Evolutionary conservation across 2,888 invertebrate species (phyloP).

Genomic region (Dendrolimus pini): DNA sequence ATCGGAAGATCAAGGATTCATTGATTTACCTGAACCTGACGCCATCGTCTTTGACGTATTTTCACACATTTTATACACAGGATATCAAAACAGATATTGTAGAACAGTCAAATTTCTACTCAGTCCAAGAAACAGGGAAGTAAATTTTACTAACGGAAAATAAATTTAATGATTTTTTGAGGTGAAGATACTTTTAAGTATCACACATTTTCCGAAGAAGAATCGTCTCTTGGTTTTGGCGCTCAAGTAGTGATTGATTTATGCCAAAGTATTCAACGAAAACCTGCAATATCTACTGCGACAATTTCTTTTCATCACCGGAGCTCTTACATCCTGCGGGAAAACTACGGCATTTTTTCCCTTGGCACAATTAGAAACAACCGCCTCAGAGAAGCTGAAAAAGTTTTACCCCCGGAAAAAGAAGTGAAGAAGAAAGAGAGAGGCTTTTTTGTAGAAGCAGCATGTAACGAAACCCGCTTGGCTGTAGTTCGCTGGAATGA

Average conservation of each 20-base stretch:
- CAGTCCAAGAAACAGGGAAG: constrained; percentile 6
- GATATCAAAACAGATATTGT: too few relatives aligned
- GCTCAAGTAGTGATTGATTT: constrained; percentile 11
- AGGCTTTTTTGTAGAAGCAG: constrained; percentile 14
- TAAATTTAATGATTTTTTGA: constrained; percentile 9
- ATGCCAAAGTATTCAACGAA: constrained; percentile 8
- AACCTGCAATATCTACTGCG: constrained; percentile 9
- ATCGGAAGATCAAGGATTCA: constrained; percentile 1
- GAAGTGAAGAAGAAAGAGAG: constrained; percentile 18
- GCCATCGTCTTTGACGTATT: constrained; percentile 5
- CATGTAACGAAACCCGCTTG: constrained; percentile 17
- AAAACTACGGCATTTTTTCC: constrained; percentile 22
- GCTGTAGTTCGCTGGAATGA: constrained; percentile 19
- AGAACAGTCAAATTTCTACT: constrained; percentile 6
- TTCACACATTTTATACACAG: constrained; percentile 1
- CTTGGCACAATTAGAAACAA: constrained; percentile 21
- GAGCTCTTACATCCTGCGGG: constrained; percentile 17
- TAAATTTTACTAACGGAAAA: constrained; percentile 2
- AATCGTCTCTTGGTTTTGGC: constrained; percentile 13
- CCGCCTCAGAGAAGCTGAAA: constrained; percentile 18
- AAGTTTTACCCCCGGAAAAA: constrained; percentile 14
- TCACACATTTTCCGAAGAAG: constrained; percentile 7
- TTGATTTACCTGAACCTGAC: too few relatives aligned
- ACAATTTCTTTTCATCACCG: constrained; percentile 15
- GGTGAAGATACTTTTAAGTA: constrained; percentile 9